These are phyloP conservation scores for Ceratosolen solmsi DNA, from an alignment of 1,140 invertebrate species.

Conservation along the genomic window DNA sequence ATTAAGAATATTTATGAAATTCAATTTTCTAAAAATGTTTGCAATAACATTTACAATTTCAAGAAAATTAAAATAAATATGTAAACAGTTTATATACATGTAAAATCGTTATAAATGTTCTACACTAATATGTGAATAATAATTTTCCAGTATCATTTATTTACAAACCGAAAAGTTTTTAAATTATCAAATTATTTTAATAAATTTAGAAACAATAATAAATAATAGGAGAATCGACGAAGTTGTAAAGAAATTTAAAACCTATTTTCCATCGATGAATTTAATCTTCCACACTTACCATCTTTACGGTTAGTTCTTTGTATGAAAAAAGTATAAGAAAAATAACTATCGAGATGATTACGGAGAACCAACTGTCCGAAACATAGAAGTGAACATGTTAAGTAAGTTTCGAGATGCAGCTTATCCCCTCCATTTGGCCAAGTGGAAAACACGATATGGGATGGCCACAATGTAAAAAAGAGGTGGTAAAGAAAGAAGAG, in stretches of 20 bases:
- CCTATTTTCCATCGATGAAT: not conserved
- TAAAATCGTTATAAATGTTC: not conserved
- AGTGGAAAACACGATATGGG: not conserved
- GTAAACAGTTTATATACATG: not conserved
- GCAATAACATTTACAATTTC: not conserved
- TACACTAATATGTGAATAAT: not conserved
- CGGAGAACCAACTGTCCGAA: slow-evolving; percentile 72
- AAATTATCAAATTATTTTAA: no score
- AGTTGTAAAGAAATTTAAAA: not conserved
- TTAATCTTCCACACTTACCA: slow-evolving; percentile 38
- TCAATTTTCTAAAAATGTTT: no score
- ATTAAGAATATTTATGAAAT: no score
- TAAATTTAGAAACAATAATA: no score
- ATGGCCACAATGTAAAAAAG: not conserved
- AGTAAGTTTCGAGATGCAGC: slow-evolving; percentile 69
- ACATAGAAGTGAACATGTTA: slow-evolving; percentile 71
- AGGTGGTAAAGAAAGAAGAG: slow-evolving; percentile 23
- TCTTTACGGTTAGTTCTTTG: slow-evolving; percentile 38
- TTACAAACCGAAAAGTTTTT: no score
- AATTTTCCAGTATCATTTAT: no score
- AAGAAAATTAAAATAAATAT: no score
- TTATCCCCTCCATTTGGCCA: slow-evolving; percentile 62
- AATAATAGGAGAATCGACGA: not conserved
- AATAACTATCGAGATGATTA: slow-evolving; percentile 70
- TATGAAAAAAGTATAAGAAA: slow-evolving; percentile 60